Conservation (phyloP, 2,113 vertebrate species). For the Ibidorhyncha struthersii region DNA sequence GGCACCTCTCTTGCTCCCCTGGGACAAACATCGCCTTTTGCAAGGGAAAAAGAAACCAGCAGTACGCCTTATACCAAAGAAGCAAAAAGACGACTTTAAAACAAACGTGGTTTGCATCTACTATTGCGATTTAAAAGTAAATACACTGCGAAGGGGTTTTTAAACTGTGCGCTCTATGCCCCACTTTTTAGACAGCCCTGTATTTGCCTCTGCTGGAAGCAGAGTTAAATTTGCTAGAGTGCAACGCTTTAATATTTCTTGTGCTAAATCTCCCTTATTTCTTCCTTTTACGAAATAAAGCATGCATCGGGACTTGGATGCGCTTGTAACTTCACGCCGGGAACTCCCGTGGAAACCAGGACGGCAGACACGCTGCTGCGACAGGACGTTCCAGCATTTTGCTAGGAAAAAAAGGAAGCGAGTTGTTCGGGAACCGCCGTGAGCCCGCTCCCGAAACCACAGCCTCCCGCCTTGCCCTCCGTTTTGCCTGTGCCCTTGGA, state of each 20-base stretch:
- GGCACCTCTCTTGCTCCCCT: neutral
- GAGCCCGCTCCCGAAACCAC: neutral
- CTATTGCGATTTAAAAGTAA: neutral
- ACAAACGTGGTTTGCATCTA: neutral
- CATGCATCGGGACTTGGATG: neutral
- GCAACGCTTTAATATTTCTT: neutral
- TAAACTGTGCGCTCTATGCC: neutral
- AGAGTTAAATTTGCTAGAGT: neutral
- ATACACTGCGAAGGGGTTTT: neutral
- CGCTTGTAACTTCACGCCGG: neutral
- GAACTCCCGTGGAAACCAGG: neutral
- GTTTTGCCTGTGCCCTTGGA: neutral
- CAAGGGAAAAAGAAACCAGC: neutral
- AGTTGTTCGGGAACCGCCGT: neutral
- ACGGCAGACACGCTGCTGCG: neutral
- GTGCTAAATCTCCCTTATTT: neutral
- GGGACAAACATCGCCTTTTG: fast-evolving
- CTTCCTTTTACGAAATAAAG: neutral
- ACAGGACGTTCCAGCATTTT: neutral
- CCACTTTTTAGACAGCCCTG: neutral
- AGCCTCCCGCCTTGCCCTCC: neutral
- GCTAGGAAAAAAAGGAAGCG: neutral
- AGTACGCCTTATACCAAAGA: neutral
- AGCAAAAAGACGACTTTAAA: neutral
- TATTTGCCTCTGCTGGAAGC: slow-evolving; percentile 11